Evolutionary conservation across 2,888 invertebrate genomes (phyloP), one percentile per base, ranked within the genome.

Genomic region (Ptychoptera contaminata): DNA sequence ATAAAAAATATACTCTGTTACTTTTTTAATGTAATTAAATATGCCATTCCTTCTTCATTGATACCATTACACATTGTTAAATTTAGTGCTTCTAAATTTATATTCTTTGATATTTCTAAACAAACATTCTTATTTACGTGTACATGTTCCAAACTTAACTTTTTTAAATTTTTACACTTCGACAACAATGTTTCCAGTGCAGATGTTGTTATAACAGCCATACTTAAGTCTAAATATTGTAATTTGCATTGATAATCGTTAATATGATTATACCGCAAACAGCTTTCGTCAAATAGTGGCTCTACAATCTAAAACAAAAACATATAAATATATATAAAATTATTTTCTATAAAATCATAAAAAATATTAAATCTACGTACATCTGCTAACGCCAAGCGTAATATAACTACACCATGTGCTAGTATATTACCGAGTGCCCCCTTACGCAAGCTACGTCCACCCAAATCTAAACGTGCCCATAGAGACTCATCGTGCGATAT

Each of bases 141-240:
- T 15, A 85, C 76, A 54, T 81, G 79, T 62, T 94, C 94, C 44
- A 93, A 62, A 53, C 92, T 92, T 4, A 93, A 67, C 59, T 91
- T 92, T 56, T 76, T 77, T 31, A 93, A 67, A 10, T 72, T 67
- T 6, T 71, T 70, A 61, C 90, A 91, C 7, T 76, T 70, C 2
- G 67, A 62, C 32, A 93, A 68, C 14, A 77, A 58, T 34, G 61
- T 60, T 53, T 69, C 68, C n/a, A 85, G 61, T 1, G 76, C 76
- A 1, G 58, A 53, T 0, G 67, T 54, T 12, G 77, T 72, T 30
- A 86, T 71, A 1, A 76, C 69, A 0, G 79, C 73, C 79, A 91
- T 83, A 57, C 88, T 87, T 10, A 93, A 69, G 63, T 93, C 93
- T 48, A 93, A 65, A 63, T 80, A 90, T 55, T 86, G 81, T n/a